phyloP scores from a whole-genome alignment of 2,113 vertebrate species.

The Probosciger aterrimus region DNA sequence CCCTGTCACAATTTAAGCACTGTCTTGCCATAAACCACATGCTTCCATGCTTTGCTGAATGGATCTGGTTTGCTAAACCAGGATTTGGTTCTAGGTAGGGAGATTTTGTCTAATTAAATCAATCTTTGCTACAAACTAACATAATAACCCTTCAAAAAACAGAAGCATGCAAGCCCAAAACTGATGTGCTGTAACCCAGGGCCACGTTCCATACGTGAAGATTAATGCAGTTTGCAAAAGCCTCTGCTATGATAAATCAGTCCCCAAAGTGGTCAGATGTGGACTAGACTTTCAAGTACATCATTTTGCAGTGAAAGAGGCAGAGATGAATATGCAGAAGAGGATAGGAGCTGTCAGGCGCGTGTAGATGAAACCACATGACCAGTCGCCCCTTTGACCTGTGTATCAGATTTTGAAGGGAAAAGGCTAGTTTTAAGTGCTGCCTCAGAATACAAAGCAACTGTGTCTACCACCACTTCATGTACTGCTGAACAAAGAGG shows the following conservation, averaged over 20 bases:
- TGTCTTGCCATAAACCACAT: background rate
- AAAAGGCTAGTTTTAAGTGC: constrained; percentile 32
- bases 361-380: background rate
- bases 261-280: constrained; percentile 42
- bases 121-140: constrained; percentile 1
- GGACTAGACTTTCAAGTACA: constrained; percentile 51
- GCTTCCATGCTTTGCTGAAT: background rate
- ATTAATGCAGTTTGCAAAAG: constrained; percentile 40
- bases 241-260: constrained; percentile 22
- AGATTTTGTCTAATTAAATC: constrained; percentile 30
- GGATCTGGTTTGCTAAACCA: background rate
- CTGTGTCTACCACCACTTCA: background rate
- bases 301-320: constrained; percentile 32
- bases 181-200: background rate
- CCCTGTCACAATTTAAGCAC: background rate
- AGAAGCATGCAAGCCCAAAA: background rate
- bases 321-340: constrained; percentile 45
- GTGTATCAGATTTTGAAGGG: constrained; percentile 31
- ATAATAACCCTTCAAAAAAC: background rate
- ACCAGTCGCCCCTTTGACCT: background rate
- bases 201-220: background rate
- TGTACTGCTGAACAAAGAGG: constrained; percentile 23
- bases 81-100: background rate
- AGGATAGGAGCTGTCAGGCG: constrained; percentile 30
- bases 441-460: constrained; percentile 56